Evolutionary conservation across 2,888 invertebrate species (phyloP).

Genomic region (Drosophila parthenogenetica): DNA sequence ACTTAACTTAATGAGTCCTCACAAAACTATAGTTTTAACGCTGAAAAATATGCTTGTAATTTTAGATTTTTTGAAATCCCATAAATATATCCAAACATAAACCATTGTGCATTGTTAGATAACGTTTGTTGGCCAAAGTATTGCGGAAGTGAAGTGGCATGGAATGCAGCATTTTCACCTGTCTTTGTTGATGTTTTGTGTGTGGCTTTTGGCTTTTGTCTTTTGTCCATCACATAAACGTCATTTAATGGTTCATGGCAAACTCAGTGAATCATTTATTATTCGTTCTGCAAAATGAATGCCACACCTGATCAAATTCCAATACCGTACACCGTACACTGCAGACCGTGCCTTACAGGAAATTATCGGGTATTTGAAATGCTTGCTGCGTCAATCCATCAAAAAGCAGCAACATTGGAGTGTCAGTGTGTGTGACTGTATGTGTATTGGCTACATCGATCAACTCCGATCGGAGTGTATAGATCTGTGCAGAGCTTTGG

Average conservation of each 20-base stretch:
- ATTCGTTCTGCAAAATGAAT: conserved; percentile 42
- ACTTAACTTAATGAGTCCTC: no score
- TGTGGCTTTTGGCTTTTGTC: not conserved
- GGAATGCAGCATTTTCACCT: conserved; percentile 25
- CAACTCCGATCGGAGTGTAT: conserved; percentile 23
- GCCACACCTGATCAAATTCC: conserved; percentile 67
- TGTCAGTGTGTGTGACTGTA: not conserved
- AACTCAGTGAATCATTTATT: conserved; percentile 19
- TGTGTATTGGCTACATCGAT: conserved; percentile 40
- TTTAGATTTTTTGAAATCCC: not conserved
- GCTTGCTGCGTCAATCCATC: conserved; percentile 48
- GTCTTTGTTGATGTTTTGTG: conserved; percentile 2
- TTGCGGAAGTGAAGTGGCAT: conserved; percentile 13
- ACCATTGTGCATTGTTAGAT: not conserved
- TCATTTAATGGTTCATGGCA: conserved; percentile 8
- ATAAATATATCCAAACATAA: no score
- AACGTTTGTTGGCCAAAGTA: not conserved
- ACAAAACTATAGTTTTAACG: not conserved
- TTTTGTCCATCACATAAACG: conserved; percentile 3
- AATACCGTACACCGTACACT: conserved; percentile 35
- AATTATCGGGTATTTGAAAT: conserved; percentile 51
- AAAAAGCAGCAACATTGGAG: conserved; percentile 38
- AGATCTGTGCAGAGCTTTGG: conserved; percentile 27
- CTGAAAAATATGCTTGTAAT: conserved; percentile 1
- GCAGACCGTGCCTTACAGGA: conserved; percentile 49